Percentiles rank a stretch among this genome's conserved stretches.
These are phyloP conservation scores for Parnassius smintheus DNA, from an alignment of 2,888 invertebrate species.

Conservation along the genomic window DNA sequence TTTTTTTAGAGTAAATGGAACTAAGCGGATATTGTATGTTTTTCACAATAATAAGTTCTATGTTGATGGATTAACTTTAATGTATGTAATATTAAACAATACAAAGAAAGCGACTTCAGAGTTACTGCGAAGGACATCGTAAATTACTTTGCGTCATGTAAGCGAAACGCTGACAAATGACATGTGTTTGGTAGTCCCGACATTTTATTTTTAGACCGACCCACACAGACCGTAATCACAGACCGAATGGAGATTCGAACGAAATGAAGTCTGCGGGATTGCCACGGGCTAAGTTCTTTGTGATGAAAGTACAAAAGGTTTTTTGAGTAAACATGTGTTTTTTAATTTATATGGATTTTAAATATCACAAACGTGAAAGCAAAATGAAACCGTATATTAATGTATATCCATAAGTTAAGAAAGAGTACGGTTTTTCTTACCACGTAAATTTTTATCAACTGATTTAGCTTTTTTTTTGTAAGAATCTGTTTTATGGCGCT, in stretches of 20 bases:
- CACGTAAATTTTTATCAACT: neutral
- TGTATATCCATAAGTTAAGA: neutral
- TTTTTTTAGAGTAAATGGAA: no score
- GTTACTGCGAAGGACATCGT: slow-evolving; percentile 52
- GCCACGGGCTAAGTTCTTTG: slow-evolving; percentile 27
- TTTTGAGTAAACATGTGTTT: slow-evolving; percentile 21
- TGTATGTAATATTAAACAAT: slow-evolving; percentile 19
- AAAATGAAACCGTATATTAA: neutral
- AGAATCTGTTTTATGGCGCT: no score
- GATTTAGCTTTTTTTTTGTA: no score
- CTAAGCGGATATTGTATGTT: no score
- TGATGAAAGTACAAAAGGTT: slow-evolving; percentile 26
- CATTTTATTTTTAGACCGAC: slow-evolving; percentile 61
- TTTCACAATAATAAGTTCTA: no score
- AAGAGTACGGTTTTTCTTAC: neutral
- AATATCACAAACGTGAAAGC: slow-evolving; percentile 3
- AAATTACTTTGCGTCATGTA: slow-evolving; percentile 61
- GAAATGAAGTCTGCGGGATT: slow-evolving; percentile 28
- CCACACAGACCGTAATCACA: slow-evolving; percentile 54
- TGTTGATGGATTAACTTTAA: neutral
- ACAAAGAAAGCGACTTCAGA: slow-evolving; percentile 39
- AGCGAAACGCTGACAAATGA: slow-evolving; percentile 72
- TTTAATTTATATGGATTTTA: slow-evolving; percentile 18
- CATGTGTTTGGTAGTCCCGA: slow-evolving; percentile 58
- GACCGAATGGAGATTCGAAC: slow-evolving; percentile 37